phyloP scores from a whole-genome alignment of 2,888 invertebrate genomes.

The Anarsia innoxiella region DNA sequence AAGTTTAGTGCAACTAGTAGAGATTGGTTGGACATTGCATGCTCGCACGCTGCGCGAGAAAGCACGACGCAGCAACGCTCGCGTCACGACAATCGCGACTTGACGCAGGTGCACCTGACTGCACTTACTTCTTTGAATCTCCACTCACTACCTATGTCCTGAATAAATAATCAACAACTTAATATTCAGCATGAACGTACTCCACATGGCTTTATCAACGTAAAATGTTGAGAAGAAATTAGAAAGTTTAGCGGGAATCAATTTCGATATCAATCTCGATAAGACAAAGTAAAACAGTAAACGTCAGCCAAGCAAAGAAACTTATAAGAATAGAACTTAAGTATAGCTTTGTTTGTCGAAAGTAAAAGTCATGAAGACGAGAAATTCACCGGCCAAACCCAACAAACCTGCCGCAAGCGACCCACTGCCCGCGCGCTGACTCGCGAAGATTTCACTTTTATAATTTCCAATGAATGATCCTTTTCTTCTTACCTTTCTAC shows the following conservation, averaged over 20 bases:
- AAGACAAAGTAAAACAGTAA: no score
- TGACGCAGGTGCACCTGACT: no score
- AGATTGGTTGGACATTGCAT: slow-evolving; percentile 64
- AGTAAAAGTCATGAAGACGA: slow-evolving; percentile 63
- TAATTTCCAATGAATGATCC: slow-evolving; percentile 42
- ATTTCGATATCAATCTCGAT: no score
- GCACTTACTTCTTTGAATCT: no score
- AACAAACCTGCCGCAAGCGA: slow-evolving; percentile 58
- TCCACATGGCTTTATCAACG: no score
- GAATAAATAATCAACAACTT: no score
- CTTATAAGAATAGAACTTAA: no score
- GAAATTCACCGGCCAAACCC: slow-evolving; percentile 61
- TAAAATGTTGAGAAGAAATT: no score
- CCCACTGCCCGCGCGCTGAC: slow-evolving; percentile 48
- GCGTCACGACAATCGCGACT: slow-evolving; percentile 11
- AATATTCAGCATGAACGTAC: no score
- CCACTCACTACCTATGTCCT: no score
- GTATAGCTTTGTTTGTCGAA: slow-evolving; percentile 46
- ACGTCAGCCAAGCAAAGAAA: no score
- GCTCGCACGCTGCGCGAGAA: slow-evolving; percentile 71
- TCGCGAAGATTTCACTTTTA: slow-evolving; percentile 68
- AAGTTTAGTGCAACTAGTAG: slow-evolving; percentile 62
- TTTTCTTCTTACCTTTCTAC: slow-evolving; percentile 21
- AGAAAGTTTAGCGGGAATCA: no score
- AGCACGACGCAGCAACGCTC: slow-evolving; percentile 54